A percentile compares a stretch with the other conserved stretches of the same genome.
These are phyloP conservation scores for Sisor rabdophorus DNA, from an alignment of 2,113 vertebrate genomes.

Conservation along the genomic window DNA sequence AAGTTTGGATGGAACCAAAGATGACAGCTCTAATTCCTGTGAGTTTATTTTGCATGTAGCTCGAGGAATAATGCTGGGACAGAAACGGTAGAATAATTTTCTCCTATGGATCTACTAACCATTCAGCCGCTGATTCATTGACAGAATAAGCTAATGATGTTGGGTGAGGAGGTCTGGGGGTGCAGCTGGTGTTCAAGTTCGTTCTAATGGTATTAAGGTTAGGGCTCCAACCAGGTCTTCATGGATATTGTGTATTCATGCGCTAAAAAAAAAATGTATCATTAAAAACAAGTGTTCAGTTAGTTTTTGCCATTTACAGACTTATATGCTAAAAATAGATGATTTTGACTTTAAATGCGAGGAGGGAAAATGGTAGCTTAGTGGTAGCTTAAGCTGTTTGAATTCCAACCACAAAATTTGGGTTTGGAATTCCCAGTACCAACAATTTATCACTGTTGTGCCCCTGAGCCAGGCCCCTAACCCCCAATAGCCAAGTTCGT, in stretches of 20 bases:
- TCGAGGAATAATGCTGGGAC: not conserved
- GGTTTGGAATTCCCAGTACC: too few species aligned
- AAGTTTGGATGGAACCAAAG: constrained; percentile 99
- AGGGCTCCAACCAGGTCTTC: not conserved
- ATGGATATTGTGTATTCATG: not conserved
- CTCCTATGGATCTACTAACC: not conserved
- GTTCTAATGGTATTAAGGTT: not conserved
- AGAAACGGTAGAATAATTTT: not conserved
- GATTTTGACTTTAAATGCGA: too few species aligned
- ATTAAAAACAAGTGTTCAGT: too few species aligned
- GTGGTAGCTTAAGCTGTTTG: too few species aligned
- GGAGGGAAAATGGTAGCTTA: too few species aligned
- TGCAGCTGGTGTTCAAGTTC: not conserved
- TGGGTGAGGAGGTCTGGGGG: too few species aligned
- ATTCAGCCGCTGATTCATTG: not conserved
- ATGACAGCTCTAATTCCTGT: constrained; percentile 99
- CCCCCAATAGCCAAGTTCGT: too few species aligned
- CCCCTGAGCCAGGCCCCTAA: too few species aligned
- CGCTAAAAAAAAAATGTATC: not conserved
- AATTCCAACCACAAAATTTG: too few species aligned
- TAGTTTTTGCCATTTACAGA: too few species aligned
- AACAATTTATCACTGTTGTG: too few species aligned
- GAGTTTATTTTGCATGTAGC: constrained; percentile 54
- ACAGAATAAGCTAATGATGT: not conserved
- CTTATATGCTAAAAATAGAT: too few species aligned